Evolutionary conservation across 2,888 invertebrate genomes (phyloP).

Genomic region (Trisateles emortualis): DNA sequence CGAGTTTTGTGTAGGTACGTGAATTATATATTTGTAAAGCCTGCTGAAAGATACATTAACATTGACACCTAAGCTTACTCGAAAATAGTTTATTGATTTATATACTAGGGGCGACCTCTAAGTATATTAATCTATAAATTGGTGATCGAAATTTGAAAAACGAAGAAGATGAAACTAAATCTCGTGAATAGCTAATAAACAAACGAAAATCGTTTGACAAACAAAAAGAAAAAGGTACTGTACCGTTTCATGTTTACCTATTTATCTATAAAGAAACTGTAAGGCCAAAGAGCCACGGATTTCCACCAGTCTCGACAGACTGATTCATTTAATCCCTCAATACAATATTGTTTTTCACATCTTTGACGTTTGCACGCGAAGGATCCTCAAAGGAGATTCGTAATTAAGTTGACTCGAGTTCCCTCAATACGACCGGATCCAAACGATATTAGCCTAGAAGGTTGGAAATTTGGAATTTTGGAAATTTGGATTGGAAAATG

Average conservation of each 20-base stretch:
- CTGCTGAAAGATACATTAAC: background rate
- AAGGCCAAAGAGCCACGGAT: constrained; percentile 10
- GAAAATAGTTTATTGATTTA: background rate
- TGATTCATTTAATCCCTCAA: constrained; percentile 44
- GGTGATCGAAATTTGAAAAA: too few relatives aligned
- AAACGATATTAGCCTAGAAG: constrained; percentile 48
- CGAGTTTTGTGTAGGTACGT: too few relatives aligned
- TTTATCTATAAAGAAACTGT: constrained; percentile 3
- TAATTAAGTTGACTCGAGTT: constrained; percentile 64
- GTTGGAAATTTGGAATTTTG: too few relatives aligned
- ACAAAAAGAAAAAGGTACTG: too few relatives aligned
- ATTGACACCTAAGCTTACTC: background rate
- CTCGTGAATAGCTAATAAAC: too few relatives aligned
- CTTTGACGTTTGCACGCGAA: constrained; percentile 41
- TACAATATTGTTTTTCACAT: constrained; percentile 55
- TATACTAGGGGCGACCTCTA: too few relatives aligned
- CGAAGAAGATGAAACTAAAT: too few relatives aligned
- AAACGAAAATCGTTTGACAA: too few relatives aligned
- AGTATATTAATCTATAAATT: too few relatives aligned
- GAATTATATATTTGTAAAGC: too few relatives aligned
- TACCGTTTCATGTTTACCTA: too few relatives aligned
- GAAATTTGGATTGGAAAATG: constrained; percentile 53
- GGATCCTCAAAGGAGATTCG: constrained; percentile 60
- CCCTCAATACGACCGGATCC: constrained; percentile 56
- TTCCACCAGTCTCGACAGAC: constrained; percentile 23